Percentiles rank a stretch among this genome's conserved stretches.
These are phyloP conservation scores for Chrysolina oricalcia DNA, from an alignment of 2,888 invertebrate genomes.

Conservation along the genomic window DNA sequence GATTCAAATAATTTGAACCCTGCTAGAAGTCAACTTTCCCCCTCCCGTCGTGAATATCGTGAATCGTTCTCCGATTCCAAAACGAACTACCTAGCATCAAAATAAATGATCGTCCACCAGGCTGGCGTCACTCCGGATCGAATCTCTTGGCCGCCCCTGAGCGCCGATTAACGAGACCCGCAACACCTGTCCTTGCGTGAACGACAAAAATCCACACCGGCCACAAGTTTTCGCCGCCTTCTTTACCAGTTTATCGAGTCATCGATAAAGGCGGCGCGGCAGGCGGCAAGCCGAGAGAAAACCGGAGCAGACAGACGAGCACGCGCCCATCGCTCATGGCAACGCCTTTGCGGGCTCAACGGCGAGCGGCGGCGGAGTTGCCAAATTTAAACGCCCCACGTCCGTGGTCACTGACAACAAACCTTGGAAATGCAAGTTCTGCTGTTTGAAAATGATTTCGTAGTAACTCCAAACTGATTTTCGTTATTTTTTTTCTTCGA, in stretches of 20 bases:
- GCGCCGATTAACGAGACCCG: not conserved
- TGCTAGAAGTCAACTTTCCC: too few relatives aligned
- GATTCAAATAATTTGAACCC: too few relatives aligned
- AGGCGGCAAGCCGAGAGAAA: not conserved
- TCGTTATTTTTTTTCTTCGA: too few relatives aligned
- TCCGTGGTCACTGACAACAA: not conserved
- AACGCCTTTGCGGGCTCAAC: not conserved
- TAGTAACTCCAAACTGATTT: too few relatives aligned
- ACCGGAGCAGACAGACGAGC: not conserved
- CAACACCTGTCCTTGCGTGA: slow-evolving; percentile 2
- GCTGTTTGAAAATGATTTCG: too few relatives aligned
- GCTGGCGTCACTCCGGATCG: not conserved
- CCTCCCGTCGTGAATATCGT: too few relatives aligned
- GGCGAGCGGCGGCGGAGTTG: not conserved
- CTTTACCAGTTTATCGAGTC: not conserved
- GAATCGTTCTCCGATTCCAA: too few relatives aligned
- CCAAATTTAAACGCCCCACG: not conserved
- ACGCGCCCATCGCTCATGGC: slow-evolving; percentile 9
- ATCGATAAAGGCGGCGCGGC: slow-evolving; percentile 33
- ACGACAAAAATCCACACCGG: not conserved
- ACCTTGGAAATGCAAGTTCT: too few relatives aligned
- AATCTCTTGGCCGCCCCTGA: not conserved
- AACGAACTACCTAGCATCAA: too few relatives aligned
- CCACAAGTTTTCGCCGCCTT: slow-evolving; percentile 4
- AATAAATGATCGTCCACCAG: too few relatives aligned